Evolutionary conservation across 1,140 invertebrate species (phyloP).

Genomic region (Heliconius nattereri): DNA sequence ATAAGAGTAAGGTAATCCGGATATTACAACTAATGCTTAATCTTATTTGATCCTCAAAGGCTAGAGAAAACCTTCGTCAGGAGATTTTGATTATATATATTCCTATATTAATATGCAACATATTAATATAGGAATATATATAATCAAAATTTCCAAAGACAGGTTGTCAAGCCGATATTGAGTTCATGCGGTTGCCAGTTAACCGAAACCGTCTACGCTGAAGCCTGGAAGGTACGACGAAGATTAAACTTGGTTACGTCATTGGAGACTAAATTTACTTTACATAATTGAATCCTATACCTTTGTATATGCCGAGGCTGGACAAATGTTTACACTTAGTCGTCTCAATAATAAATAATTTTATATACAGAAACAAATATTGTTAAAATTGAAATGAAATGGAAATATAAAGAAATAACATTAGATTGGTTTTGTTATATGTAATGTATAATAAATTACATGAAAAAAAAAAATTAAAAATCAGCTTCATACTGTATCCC

Average conservation of each 20-base stretch:
- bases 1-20: background rate
- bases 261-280: background rate
- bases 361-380: too few species aligned
- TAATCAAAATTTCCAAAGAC: background rate
- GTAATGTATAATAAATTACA: too few species aligned
- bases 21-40: background rate
- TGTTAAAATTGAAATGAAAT: too few species aligned
- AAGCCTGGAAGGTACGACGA: background rate
- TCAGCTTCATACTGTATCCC: too few species aligned
- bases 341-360: too few species aligned
- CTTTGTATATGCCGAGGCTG: background rate
- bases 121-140: background rate
- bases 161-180: background rate
- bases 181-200: constrained; percentile 6
- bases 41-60: background rate
- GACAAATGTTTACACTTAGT: background rate
- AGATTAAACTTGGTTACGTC: constrained; percentile 8
- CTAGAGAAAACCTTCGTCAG: background rate
- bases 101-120: too few species aligned
- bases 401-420: too few species aligned
- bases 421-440: too few species aligned
- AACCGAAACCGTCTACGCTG: background rate
- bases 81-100: too few species aligned
- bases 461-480: too few species aligned
- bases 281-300: background rate